Evolutionary conservation across 2,888 invertebrate species (phyloP).

Genomic region (Lasioglossum leucozonium): DNA sequence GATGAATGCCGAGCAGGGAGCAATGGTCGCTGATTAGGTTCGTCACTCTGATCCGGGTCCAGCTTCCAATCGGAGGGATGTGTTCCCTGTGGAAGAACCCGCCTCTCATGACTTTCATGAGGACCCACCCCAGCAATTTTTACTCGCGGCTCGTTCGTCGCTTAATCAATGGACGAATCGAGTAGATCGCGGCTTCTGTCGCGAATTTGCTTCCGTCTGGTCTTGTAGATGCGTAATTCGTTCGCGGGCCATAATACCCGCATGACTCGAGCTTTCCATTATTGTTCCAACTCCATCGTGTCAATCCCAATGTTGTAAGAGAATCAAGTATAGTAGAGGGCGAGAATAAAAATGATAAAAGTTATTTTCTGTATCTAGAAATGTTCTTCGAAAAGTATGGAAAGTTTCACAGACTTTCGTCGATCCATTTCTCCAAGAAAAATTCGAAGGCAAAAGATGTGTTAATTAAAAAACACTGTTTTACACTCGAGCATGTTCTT

Average conservation of each 20-base stretch:
- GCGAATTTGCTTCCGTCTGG: background rate
- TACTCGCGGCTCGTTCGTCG: background rate
- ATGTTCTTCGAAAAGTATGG: too few relatives aligned
- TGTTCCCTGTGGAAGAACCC: background rate
- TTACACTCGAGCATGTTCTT: too few relatives aligned
- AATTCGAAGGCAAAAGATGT: too few relatives aligned
- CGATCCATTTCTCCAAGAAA: too few relatives aligned
- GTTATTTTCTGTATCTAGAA: too few relatives aligned
- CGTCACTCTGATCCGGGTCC: slow-evolving; percentile 4
- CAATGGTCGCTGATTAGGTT: slow-evolving; percentile 7
- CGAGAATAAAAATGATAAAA: too few relatives aligned
- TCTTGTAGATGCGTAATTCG: background rate
- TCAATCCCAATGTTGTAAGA: too few relatives aligned
- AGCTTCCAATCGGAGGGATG: slow-evolving; percentile 27
- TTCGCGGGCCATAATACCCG: background rate
- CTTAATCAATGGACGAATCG: background rate
- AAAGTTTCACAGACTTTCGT: too few relatives aligned
- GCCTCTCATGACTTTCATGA: slow-evolving; percentile 17
- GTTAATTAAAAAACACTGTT: too few relatives aligned
- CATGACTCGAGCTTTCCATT: background rate
- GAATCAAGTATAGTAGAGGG: too few relatives aligned
- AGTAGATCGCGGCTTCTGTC: background rate
- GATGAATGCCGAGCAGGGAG: background rate
- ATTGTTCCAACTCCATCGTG: background rate
- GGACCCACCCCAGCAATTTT: background rate